Base-by-base conservation (phyloP, 2,113 vertebrate genomes). In the Chaenogobius annularis region DNA sequence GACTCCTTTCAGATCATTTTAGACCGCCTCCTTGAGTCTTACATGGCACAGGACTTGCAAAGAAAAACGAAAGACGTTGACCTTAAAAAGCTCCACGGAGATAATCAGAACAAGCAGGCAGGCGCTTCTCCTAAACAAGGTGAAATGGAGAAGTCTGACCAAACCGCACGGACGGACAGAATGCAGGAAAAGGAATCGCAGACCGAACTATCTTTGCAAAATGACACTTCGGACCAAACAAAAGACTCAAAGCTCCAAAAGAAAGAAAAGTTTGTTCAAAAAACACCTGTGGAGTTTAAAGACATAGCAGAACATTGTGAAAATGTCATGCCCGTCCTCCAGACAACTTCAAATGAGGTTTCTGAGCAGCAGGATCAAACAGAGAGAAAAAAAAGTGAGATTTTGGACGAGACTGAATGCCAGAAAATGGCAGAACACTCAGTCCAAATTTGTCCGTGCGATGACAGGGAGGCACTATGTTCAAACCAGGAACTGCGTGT, bases 1-100 rank as follows among this genome's bases (percentile, higher is more conserved):
- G 98, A 99, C 88, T 99, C 98, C 54, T 99, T 99, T 88, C 98
- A 99, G 75, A 98, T 99, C 79, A 88, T 96, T 72, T 92, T 99
- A 83, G 96, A 97, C 81, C 90, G 94, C 46, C 92, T 98, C 40
- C 82, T 99, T 13, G 91, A 92, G 1, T 89, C 94, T 23, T 98
- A 98, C 83, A 89, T 90, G 64, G 90, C 93, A 35, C 74, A 92
- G 23, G 94, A 95, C 31, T 80, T 80, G 8, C 84, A 69, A 69
- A 81, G 84, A 31, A 83, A 73, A 67, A 73, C 55, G 3, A 82
- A 82, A 22, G 59, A 55, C 5, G 75, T 83, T 54, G 85, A 83
- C 37, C 3, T 75, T 0, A 88, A 87, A 68, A 86, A 83, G 10
- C 71, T 76, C 20, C 20, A 59, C 0, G 23, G 35, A 61, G 78